A percentile compares a stretch with the other conserved stretches of the same genome.
These are phyloP conservation scores for Brachionus calyciflorus DNA, from an alignment of 1,140 invertebrate genomes.

Conservation along the genomic window DNA sequence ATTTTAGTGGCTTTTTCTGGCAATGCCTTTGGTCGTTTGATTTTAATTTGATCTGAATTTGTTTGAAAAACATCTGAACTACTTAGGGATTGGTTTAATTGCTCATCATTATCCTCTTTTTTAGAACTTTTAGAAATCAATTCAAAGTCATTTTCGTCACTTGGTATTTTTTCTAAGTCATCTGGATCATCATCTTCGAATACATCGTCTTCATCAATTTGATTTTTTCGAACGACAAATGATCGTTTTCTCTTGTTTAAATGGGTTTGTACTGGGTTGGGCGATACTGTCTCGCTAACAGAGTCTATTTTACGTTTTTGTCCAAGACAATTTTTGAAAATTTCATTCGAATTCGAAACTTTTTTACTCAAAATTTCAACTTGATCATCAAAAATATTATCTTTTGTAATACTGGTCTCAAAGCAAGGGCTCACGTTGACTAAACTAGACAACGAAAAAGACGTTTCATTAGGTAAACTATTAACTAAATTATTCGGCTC, in stretches of 20 bases:
- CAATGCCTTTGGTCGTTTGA: constrained; percentile 19
- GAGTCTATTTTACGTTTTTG: neutral
- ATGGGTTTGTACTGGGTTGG: neutral
- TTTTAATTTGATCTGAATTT: neutral
- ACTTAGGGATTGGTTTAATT: too few relatives aligned
- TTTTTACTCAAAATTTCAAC: too few relatives aligned
- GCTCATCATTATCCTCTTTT: neutral
- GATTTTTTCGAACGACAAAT: neutral
- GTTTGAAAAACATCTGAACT: too few relatives aligned
- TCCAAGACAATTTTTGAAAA: too few relatives aligned
- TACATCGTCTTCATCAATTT: neutral
- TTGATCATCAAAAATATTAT: too few relatives aligned
- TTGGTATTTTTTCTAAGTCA: neutral
- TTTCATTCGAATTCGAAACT: too few relatives aligned
- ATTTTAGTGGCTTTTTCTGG: constrained; percentile 50
- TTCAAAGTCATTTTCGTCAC: neutral
- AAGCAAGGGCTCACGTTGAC: too few relatives aligned
- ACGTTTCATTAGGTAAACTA: too few relatives aligned
- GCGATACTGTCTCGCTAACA: neutral
- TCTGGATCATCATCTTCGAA: constrained; percentile 2
- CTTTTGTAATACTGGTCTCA: too few relatives aligned
- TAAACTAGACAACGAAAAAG: too few relatives aligned
- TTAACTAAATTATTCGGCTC: too few relatives aligned
- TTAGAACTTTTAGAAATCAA: too few relatives aligned
- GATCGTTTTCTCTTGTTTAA: constrained; percentile 5